Conservation (phyloP, 2,797 vertebrate species). For the Phyllotis vaccarum region DNA sequence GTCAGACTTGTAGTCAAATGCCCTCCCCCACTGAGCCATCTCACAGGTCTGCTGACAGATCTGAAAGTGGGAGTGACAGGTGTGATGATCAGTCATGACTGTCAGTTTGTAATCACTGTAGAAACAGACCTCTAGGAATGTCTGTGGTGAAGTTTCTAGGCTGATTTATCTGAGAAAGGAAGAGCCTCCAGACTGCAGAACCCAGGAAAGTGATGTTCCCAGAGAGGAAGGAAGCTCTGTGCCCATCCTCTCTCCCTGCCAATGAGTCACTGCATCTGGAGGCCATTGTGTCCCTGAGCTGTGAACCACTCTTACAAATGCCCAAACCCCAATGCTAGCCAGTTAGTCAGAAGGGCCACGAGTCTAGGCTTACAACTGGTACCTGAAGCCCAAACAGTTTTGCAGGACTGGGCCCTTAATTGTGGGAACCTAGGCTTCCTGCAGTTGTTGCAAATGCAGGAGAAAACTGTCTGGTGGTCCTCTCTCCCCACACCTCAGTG, state of each 20-base stretch:
- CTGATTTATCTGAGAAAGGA: not conserved
- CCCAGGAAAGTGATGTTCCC: not conserved
- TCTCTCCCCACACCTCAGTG: not conserved
- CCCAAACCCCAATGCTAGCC: not conserved
- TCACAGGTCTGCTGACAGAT: not conserved
- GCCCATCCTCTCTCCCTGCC: not conserved
- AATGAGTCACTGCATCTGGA: not conserved
- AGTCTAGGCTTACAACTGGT: not conserved
- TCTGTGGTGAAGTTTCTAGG: not conserved
- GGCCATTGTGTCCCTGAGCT: not conserved
- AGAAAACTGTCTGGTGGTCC: not conserved
- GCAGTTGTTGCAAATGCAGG: not conserved
- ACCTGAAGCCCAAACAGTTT: not conserved
- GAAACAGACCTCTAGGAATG: not conserved
- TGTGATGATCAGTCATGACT: not conserved
- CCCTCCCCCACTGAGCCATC: not conserved
- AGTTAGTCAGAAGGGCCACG: not conserved
- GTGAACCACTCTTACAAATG: not conserved
- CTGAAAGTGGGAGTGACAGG: not conserved
- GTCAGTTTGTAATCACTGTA: not conserved
- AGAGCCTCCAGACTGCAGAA: not conserved
- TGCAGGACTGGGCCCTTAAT: not conserved
- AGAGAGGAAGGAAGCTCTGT: not conserved
- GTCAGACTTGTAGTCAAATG: not conserved
- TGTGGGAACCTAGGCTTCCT: not conserved